Percentiles rank a stretch among this genome's conserved stretches.
Conservation (phyloP, 2,888 invertebrate genomes). For the Lamellibrachia columna region DNA sequence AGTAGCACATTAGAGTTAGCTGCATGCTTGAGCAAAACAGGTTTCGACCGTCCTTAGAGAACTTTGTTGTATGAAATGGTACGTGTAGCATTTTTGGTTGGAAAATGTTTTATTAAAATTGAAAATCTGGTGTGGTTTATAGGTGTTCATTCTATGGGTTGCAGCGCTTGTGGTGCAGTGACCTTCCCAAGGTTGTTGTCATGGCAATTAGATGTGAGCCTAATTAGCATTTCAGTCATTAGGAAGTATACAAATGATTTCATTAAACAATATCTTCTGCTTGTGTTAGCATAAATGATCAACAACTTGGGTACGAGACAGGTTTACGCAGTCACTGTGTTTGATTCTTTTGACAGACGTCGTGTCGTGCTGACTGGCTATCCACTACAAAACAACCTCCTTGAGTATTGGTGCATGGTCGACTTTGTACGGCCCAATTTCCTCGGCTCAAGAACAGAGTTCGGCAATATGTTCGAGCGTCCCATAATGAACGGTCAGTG, state of each 20-base stretch:
- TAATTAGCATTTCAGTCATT: neutral
- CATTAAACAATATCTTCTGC: neutral
- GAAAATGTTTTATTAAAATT: neutral
- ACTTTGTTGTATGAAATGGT: no score
- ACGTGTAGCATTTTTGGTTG: no score
- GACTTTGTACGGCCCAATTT: conserved; percentile 98
- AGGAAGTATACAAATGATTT: neutral
- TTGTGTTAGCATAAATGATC: neutral
- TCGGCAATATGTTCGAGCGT: conserved; percentile 97
- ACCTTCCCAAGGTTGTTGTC: neutral
- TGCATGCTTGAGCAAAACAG: no score
- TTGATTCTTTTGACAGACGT: conserved; percentile 70
- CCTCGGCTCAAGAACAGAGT: conserved; percentile 94
- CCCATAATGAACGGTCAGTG: conserved; percentile 99
- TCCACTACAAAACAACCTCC: conserved; percentile 95
- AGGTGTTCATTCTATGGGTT: neutral
- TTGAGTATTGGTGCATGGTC: conserved; percentile 96
- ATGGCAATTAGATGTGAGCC: neutral
- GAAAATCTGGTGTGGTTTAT: neutral
- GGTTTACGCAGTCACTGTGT: neutral
- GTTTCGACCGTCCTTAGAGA: no score
- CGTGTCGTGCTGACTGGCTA: conserved; percentile 97
- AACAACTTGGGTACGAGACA: neutral
- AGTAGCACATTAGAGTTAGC: no score
- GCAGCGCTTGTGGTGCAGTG: neutral